Conservation (phyloP, 1,140 invertebrate species). For the Leptinotarsa defecta region DNA sequence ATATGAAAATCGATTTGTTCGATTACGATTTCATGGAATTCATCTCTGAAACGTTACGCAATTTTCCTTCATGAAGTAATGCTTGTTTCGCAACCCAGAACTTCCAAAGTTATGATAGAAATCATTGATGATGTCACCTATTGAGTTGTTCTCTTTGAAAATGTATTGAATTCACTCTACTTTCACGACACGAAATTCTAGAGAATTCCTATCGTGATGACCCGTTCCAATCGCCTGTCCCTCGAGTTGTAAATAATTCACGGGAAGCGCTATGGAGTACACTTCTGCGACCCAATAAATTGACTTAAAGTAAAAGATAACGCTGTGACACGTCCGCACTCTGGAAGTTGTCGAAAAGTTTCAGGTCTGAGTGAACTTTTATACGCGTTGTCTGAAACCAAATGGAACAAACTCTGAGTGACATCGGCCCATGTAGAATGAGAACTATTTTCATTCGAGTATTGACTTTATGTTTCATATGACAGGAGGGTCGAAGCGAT, state of each 20-base stretch:
- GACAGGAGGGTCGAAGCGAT: neutral
- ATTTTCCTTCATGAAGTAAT: too few relatives aligned
- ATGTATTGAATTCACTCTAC: too few relatives aligned
- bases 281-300: constrained; percentile 6
- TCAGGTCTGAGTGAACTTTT: constrained; percentile 1
- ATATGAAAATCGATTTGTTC: too few relatives aligned
- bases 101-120: too few relatives aligned
- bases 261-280: constrained; percentile 1
- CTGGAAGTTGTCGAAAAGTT: constrained; percentile 8
- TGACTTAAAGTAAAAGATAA: constrained; percentile 9
- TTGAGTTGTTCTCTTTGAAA: too few relatives aligned
- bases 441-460: constrained; percentile 1
- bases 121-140: too few relatives aligned
- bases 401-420: constrained; percentile 5
- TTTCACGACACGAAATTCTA: too few relatives aligned
- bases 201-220: neutral
- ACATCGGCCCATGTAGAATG: neutral
- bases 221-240: neutral
- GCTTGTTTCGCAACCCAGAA: too few relatives aligned
- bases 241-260: constrained; percentile 6
- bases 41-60: too few relatives aligned
- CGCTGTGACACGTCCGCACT: constrained; percentile 7
- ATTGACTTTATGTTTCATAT: neutral
- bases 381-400: constrained; percentile 5
- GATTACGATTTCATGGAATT: too few relatives aligned